Conservation (phyloP, 2,888 invertebrate genomes). For the Tachina grossa region DNA sequence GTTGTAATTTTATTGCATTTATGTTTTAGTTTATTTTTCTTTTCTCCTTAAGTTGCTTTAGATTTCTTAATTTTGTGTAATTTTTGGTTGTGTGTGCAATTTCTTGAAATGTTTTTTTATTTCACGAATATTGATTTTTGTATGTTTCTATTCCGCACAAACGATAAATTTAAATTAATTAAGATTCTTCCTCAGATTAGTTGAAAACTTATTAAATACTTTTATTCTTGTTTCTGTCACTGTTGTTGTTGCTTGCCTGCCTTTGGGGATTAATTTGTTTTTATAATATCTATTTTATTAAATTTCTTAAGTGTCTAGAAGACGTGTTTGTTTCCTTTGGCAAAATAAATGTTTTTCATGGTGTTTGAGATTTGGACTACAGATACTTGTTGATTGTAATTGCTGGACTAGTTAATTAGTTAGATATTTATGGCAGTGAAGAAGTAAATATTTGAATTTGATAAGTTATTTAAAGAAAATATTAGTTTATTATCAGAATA, state of each 20-base stretch:
- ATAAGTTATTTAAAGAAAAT: not conserved
- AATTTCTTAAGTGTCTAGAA: slow-evolving; percentile 5
- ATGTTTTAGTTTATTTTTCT: not conserved
- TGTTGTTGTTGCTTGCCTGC: not conserved
- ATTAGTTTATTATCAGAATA: not conserved
- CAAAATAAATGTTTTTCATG: not conserved
- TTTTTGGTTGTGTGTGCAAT: not conserved
- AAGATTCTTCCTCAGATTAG: slow-evolving; percentile 39
- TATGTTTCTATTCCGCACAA: slow-evolving; percentile 9
- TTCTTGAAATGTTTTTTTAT: slow-evolving; percentile 40
- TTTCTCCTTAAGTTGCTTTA: not conserved
- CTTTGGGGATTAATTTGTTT: slow-evolving; percentile 38
- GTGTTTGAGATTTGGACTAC: not conserved
- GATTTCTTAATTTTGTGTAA: slow-evolving; percentile 18
- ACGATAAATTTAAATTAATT: slow-evolving; percentile 64
- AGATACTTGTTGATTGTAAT: not conserved
- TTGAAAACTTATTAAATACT: slow-evolving; percentile 30
- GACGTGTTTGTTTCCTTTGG: slow-evolving; percentile 12
- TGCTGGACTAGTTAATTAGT: slow-evolving; percentile 5
- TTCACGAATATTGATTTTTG: not conserved
- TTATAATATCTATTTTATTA: slow-evolving; percentile 10
- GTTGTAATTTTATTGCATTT: slow-evolving; percentile 11
- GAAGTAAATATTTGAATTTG: not conserved
- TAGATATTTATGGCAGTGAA: not conserved
- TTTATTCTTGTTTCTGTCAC: not conserved